Percentiles rank a stretch among this genome's conserved stretches.
These are phyloP conservation scores for Leiothrix lutea DNA, from an alignment of 2,113 vertebrate species.

Conservation along the genomic window DNA sequence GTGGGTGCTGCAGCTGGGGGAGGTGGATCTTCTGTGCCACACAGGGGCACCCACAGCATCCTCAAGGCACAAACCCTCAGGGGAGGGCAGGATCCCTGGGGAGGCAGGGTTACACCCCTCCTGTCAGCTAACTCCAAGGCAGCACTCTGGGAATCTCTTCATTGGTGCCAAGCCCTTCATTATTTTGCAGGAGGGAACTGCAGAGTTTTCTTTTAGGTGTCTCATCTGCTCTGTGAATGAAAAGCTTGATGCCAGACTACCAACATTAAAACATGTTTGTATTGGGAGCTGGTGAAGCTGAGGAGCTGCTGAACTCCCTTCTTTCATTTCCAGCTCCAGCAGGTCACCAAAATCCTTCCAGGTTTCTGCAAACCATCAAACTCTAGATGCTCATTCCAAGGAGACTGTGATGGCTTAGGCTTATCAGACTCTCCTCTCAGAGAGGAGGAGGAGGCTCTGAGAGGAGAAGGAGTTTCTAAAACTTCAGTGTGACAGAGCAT, in stretches of 20 bases:
- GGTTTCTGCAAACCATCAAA: not conserved
- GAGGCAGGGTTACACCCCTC: not conserved
- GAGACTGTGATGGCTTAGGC: not conserved
- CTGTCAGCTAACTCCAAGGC: not conserved
- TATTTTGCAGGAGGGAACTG: not conserved
- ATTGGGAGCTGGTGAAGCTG: not conserved
- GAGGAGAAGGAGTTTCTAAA: not conserved
- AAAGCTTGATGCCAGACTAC: not conserved
- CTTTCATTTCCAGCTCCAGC: not conserved
- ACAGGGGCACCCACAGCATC: not conserved
- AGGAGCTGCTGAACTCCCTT: not conserved
- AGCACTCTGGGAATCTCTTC: not conserved
- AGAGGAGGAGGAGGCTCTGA: too few relatives aligned
- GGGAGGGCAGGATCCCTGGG: not conserved
- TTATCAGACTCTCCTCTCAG: too few relatives aligned
- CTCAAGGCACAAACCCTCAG: fast-evolving
- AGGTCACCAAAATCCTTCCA: not conserved
- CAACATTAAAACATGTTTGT: not conserved
- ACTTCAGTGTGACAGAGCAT: not conserved
- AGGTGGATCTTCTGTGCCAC: not conserved
- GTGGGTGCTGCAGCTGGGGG: fast-evolving
- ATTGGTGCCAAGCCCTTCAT: not conserved
- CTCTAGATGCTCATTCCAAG: not conserved
- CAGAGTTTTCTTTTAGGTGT: not conserved
- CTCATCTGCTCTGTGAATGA: not conserved